phyloP scores from a whole-genome alignment of 1,140 invertebrate genomes.

The Acromyrmex charruanus region DNA sequence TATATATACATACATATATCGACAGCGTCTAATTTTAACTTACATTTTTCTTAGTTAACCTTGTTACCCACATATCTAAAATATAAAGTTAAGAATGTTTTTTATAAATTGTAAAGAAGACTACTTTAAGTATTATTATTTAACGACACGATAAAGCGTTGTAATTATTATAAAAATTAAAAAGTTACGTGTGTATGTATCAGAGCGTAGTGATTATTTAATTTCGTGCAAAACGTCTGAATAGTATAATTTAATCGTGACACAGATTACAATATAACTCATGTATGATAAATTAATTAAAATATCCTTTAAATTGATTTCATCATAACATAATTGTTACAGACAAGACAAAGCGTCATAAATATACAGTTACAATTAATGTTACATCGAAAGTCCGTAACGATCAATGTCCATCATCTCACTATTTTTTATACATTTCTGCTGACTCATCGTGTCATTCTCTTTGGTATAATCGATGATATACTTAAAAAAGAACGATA shows the following conservation, averaged over 20 bases:
- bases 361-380: not conserved
- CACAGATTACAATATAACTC: not conserved
- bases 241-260: not conserved
- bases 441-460: not conserved
- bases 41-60: not conserved
- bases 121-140: not conserved
- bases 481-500: not conserved
- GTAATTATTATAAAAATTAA: slow-evolving; percentile 4
- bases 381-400: not conserved
- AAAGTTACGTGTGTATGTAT: not conserved
- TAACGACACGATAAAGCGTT: not conserved
- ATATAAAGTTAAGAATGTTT: not conserved
- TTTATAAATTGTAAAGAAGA: not conserved
- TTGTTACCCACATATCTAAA: not conserved
- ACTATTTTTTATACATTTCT: not conserved
- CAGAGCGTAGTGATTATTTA: not conserved
- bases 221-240: not conserved
- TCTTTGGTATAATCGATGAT: not conserved
- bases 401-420: not conserved
- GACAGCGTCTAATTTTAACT: not conserved
- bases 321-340: not conserved
- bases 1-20: not conserved
- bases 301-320: not conserved
- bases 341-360: not conserved
- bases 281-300: not conserved